Percentiles rank a stretch among this genome's conserved stretches.
These are phyloP conservation scores for Sardina pilchardus DNA, from an alignment of 2,113 vertebrate genomes.

Conservation along the genomic window DNA sequence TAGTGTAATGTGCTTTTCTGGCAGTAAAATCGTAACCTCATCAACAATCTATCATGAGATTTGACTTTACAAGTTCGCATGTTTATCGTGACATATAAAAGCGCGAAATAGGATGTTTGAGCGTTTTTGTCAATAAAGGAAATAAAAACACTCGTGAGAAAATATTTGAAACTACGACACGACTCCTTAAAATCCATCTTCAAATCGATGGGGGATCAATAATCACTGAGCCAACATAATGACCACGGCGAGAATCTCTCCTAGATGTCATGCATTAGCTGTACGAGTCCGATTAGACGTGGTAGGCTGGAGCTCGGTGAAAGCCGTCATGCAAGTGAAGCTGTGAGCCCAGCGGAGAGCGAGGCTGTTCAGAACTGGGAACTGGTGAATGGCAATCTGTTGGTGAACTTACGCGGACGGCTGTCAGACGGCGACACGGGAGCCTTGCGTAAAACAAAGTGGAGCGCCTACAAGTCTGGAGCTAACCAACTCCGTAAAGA, in stretches of 20 bases:
- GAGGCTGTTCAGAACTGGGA: constrained; percentile 52
- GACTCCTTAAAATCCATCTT: constrained; percentile 33
- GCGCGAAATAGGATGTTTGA: constrained; percentile 1
- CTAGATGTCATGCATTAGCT: constrained; percentile 79
- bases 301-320: constrained; percentile 75
- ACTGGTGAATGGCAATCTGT: constrained; percentile 76
- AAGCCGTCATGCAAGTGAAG: constrained; percentile 66
- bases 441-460: constrained; percentile 71
- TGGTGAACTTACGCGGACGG: constrained; percentile 70
- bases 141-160: constrained; percentile 14
- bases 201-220: constrained; percentile 63
- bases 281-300: constrained; percentile 76
- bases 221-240: constrained; percentile 73
- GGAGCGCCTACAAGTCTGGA: constrained; percentile 71
- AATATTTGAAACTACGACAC: constrained; percentile 10
- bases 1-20: background rate
- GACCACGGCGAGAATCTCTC: constrained; percentile 73
- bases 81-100: background rate
- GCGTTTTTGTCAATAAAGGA: constrained; percentile 10
- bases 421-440: constrained; percentile 71
- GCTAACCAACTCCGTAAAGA: constrained; percentile 66
- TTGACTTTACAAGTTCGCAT: background rate
- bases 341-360: constrained; percentile 49
- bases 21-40: background rate
- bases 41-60: background rate